phyloP scores from a whole-genome alignment of 2,113 vertebrate species.

The Circaetus gallicus region DNA sequence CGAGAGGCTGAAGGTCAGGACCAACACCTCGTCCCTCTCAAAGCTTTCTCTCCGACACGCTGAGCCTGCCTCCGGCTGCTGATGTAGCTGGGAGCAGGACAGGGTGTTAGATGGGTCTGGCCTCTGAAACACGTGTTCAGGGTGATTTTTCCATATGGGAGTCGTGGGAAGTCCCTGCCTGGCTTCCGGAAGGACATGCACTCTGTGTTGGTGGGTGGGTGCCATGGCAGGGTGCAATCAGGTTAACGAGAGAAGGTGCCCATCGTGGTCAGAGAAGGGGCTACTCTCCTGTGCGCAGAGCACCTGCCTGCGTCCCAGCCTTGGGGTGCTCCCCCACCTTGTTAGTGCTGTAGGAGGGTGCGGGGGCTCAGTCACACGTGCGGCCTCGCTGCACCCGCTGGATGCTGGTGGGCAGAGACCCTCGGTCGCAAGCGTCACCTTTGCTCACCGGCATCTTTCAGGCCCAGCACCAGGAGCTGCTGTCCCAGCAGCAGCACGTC shows the following conservation, averaged over 20 bases:
- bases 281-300: background rate
- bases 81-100: background rate
- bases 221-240: rapidly evolving
- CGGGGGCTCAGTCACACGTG: rapidly evolving
- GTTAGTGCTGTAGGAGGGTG: background rate
- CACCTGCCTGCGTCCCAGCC: background rate
- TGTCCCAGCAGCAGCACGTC: conserved; percentile 88
- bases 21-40: rapidly evolving
- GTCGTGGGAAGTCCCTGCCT: background rate
- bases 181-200: background rate
- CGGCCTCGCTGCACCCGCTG: rapidly evolving
- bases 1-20: conserved; percentile 83
- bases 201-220: background rate
- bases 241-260: background rate
- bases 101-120: background rate
- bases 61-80: background rate
- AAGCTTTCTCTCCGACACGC: rapidly evolving
- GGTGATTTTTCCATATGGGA: background rate
- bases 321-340: background rate
- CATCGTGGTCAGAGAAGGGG: rapidly evolving
- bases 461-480: conserved; percentile 86
- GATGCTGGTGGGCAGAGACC: no score
- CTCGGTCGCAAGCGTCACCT: background rate
- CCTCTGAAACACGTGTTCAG: rapidly evolving
- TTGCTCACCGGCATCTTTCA: background rate